Base-by-base conservation (phyloP, 2,888 invertebrate genomes). In the Cantharis nigra region DNA sequence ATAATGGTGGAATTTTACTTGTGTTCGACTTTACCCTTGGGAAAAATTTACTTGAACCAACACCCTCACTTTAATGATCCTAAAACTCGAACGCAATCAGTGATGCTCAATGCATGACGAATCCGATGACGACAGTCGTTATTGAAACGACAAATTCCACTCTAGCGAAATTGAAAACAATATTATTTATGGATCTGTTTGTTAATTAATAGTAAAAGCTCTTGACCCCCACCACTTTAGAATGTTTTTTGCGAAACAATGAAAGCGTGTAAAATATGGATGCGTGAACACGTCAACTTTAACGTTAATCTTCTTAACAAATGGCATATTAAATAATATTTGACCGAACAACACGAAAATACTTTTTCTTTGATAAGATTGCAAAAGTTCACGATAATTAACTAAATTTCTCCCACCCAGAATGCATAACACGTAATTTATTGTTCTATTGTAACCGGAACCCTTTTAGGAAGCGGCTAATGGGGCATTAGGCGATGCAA, bases 211-310 rank as follows among this genome's bases (percentile, higher is more conserved):
- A 69, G 33, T 70, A 70, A 76, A 76, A 77, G 74, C 77, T 71
- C 72, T 72, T 70, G 69, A 63, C 70, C 70, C 72, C 49, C 72
- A 16, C 63, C 28, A 49, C n/a, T 49, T 49, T 49, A n/a, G 2
- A 49, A 49, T 49, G 49, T 49, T 69, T 63, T 70, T 64, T 70
- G 72, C 69, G 72, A 77, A 77, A 77, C 77, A 77, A 77, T 77
- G 74, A 33, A 62, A 30, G 71, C 72, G 71, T 62, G 74, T 77
- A 69, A 77, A 77, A 74, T 77, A 77, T 77, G 69, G 74, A 77
- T 77, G 77, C 77, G 77, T 77, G 77, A 75, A 77, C 67, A 74
- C 77, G 74, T 77, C 74, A 77, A 71, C 74, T 74, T 77, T 69
- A 11, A 11, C 71, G 71, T 74, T 75, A 77, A 77, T 77, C 77